Evolutionary conservation across 2,797 vertebrate species (phyloP).

Genomic region (Cuniculus paca): DNA sequence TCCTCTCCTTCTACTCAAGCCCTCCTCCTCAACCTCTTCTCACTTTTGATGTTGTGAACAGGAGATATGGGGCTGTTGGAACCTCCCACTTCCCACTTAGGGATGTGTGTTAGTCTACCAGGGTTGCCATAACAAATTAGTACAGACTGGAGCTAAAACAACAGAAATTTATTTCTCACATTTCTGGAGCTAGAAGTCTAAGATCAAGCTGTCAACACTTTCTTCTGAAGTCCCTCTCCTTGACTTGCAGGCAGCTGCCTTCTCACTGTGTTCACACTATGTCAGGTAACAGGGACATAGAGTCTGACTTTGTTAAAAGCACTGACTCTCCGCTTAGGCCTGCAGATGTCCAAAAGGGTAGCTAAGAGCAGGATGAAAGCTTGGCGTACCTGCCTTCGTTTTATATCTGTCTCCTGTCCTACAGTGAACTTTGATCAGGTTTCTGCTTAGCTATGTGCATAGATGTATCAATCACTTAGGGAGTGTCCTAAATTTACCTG

Average conservation of each 20-base stretch:
- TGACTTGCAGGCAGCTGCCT: neutral
- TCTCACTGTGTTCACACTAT: neutral
- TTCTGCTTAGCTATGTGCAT: neutral
- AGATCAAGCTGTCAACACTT: neutral
- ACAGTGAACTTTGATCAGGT: neutral
- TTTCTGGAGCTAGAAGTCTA: neutral
- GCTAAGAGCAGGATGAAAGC: neutral
- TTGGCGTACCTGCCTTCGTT: neutral
- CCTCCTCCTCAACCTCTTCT: constrained; percentile 10
- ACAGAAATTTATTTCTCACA: neutral
- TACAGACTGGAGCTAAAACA: neutral
- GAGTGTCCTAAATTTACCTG: neutral
- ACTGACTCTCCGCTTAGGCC: neutral
- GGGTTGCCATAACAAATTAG: neutral
- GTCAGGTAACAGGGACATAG: neutral
- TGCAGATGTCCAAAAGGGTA: neutral
- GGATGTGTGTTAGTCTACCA: neutral
- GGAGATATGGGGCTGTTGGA: neutral
- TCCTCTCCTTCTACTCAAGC: neutral
- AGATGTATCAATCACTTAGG: neutral
- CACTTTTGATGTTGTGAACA: neutral
- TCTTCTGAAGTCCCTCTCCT: neutral
- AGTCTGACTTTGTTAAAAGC: neutral
- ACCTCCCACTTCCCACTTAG: neutral
- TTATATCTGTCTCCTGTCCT: neutral